Conservation (phyloP, 92 coral and sea anemone species). For the Epizoanthus illoricatus region DNA sequence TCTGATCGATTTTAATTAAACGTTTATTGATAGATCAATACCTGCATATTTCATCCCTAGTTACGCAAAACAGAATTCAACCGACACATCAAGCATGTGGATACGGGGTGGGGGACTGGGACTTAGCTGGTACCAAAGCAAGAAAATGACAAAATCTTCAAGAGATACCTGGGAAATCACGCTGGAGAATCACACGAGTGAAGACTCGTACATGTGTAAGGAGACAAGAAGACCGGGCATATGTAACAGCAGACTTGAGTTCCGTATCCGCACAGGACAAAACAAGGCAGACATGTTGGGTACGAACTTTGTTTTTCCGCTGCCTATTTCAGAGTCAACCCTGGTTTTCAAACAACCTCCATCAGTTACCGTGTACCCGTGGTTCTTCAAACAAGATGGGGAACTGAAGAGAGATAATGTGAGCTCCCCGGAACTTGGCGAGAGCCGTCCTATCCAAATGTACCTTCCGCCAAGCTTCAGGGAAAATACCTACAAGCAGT, state of each 20-base stretch:
- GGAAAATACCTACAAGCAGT: conserved; percentile 47
- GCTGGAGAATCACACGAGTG: conserved; percentile 7
- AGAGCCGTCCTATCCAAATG: background rate
- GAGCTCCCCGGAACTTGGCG: conserved; percentile 17
- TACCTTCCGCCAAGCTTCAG: conserved; percentile 48
- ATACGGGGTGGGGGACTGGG: conserved; percentile 54
- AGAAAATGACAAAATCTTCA: conserved; percentile 33
- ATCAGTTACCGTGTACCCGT: conserved; percentile 23
- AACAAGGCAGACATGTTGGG: conserved; percentile 35
- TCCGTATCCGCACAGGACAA: background rate
- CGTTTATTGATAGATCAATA: too few species aligned
- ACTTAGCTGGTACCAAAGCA: conserved; percentile 46
- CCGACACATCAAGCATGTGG: conserved; percentile 41
- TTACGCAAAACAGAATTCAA: background rate
- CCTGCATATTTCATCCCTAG: too few species aligned
- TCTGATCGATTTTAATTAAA: too few species aligned
- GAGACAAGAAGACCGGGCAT: conserved; percentile 6
- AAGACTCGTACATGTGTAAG: background rate
- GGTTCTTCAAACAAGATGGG: conserved; percentile 35
- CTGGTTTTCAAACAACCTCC: conserved; percentile 15
- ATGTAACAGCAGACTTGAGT: background rate
- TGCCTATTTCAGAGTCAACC: conserved; percentile 25
- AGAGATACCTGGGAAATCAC: conserved; percentile 48
- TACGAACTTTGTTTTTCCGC: conserved; percentile 29
- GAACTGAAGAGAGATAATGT: background rate